phyloP scores from a whole-genome alignment of 2,113 vertebrate genomes.

The Ibidorhyncha struthersii region DNA sequence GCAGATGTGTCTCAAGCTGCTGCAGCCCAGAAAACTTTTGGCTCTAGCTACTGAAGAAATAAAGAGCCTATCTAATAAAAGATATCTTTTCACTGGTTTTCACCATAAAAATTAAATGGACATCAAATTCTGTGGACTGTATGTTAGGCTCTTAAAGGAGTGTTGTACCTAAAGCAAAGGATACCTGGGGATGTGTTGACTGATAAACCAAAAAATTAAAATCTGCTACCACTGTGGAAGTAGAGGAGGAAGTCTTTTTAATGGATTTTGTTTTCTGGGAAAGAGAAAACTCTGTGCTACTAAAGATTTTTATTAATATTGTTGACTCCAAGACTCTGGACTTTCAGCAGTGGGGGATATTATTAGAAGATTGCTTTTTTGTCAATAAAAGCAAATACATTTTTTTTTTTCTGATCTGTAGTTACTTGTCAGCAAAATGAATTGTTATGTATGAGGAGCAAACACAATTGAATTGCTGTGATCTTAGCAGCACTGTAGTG shows the following conservation, averaged over 20 bases:
- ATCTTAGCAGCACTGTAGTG: background rate
- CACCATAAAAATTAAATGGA: background rate
- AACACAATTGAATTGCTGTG: background rate
- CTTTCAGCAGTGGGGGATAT: background rate
- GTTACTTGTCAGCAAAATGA: background rate
- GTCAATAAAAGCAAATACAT: background rate
- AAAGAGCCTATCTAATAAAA: background rate
- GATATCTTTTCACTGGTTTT: background rate
- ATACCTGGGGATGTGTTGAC: background rate
- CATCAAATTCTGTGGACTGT: background rate
- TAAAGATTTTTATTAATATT: background rate
- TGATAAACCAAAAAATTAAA: background rate
- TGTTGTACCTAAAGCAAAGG: background rate
- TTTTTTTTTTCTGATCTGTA: background rate
- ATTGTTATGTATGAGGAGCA: background rate
- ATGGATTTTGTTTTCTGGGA: background rate
- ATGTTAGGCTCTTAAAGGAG: background rate
- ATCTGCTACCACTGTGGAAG: background rate
- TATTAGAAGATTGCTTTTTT: background rate
- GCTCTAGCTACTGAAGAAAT: background rate
- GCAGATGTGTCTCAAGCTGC: background rate
- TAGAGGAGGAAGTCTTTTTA: background rate
- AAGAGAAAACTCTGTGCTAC: background rate
- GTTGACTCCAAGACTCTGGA: background rate
- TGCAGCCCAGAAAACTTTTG: background rate